Base-by-base conservation (phyloP, 1,140 invertebrate genomes). In the Diabrotica undecimpunctata region DNA sequence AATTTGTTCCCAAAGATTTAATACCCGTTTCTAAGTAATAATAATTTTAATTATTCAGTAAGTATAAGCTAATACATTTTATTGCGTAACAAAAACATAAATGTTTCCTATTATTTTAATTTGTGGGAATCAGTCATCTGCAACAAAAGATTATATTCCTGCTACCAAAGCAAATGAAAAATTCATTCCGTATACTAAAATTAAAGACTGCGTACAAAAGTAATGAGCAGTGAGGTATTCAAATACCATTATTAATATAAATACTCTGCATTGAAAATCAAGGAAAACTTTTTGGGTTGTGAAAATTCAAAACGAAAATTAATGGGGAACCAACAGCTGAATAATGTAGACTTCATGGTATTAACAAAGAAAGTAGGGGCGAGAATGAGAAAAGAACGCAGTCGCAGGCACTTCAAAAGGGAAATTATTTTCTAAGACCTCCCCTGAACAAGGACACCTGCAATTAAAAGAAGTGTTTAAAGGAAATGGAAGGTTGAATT, bases 401-500 rank as follows among this genome's bases (percentile, higher is more conserved):
- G 55, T 37, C 25, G 55, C 55, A 57, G 55, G 38, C 5, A 57
- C 55, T 57, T 57, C 55, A 57, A 57, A 57, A 12, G 55, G 7
- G 53, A 54, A 54, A 54, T 54, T 13, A 54, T 54, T 54, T 54
- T 54, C 53, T 54, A 54, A 54, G 53, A 54, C 55, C 55, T 9
- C n/a, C 36, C 55, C n/a, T 38, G 3, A 7, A 38, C 25, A 12
- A 57, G 37, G 55, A 57, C 55, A 38, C 55, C 55, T 57, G 55
- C 36, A 57, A 57, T 57, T 57, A 57, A 41, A 57, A 57, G 55
- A 57, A 57, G 5, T 57, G 9, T 37, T 37, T 57, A 36, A 38
- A 57, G 55, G 55, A 57, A 57, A 12, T 57, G 55, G 36, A 57
- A n/a, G 55, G n/a, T n/a, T 57, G 37, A 37, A 57, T 57, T 7